phyloP scores from a whole-genome alignment of 2,888 invertebrate genomes.

The Bombylius discolor region DNA sequence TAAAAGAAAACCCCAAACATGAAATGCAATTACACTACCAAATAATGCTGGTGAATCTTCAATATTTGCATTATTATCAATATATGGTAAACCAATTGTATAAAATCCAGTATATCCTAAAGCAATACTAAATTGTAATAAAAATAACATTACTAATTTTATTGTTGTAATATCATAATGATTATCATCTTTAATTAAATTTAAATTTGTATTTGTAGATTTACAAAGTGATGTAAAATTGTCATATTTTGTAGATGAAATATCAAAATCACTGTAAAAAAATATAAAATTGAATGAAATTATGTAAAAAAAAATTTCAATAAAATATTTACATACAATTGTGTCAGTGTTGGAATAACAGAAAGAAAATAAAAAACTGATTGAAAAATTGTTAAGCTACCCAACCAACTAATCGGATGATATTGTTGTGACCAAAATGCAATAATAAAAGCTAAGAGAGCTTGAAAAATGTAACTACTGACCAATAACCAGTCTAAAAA shows the following conservation, averaged over 20 bases:
- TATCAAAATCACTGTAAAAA: not conserved
- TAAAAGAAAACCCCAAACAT: slow-evolving; percentile 31
- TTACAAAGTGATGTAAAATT: not conserved
- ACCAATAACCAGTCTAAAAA: slow-evolving; percentile 46
- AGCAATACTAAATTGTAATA: slow-evolving; percentile 39
- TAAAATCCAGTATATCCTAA: slow-evolving; percentile 40
- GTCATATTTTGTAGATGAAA: slow-evolving; percentile 7
- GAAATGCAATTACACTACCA: slow-evolving; percentile 29
- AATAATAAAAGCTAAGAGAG: slow-evolving; percentile 39
- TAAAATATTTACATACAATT: slow-evolving; percentile 26
- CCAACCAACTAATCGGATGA: slow-evolving; percentile 47
- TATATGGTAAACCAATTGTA: slow-evolving; percentile 44
- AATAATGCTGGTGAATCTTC: slow-evolving; percentile 39
- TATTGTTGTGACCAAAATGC: slow-evolving; percentile 46
- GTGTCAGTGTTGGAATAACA: slow-evolving; percentile 43
- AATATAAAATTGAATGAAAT: not conserved
- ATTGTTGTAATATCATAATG: slow-evolving; percentile 21
- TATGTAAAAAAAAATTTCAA: not conserved
- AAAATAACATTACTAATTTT: slow-evolving; percentile 37
- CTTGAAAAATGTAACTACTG: slow-evolving; percentile 41
- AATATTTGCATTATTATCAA: slow-evolving; percentile 46
- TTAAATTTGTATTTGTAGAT: not conserved
- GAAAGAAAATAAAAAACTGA: slow-evolving; percentile 38
- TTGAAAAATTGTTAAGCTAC: slow-evolving; percentile 42
- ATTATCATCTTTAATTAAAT: not conserved